Evolutionary conservation across 2,113 vertebrate genomes (phyloP), one percentile per base, ranked within the genome.

Genomic region (Notiomystis cincta): DNA sequence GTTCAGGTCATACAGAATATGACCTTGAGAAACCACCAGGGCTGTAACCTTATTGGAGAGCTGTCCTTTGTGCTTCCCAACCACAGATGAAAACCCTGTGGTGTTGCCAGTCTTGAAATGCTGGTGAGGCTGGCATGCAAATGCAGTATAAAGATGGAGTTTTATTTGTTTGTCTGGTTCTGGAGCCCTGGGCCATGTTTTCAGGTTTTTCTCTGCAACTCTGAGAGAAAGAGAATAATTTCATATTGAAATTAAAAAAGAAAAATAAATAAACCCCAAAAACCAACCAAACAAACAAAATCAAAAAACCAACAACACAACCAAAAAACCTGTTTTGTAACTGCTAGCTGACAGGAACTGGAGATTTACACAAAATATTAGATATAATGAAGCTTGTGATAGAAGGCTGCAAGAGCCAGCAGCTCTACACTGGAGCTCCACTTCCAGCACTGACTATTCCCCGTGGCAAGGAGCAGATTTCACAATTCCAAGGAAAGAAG

Each of bases 141-240:
- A 89, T 85, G 47, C 30, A 82, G 30, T 33, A 75, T 42, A 94
- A 84, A 73, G 66, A 67, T 9, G 30, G 67, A 66, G 24, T 60
- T 93, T 64, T 83, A 31, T 93, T 89, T 95, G 38, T 78, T 93
- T 92, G 79, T 88, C 85, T 86, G 57, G 33, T 87, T 87, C 71
- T 93, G 71, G 44, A 83, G 64, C 71, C 56, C n/a, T 70, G 30
- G 64, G 60, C 17, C 70, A 66, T 38, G 4, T 96, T 96, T 94
- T 91, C 67, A 87, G 38, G 61, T 70, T 83, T 93, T 93, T 94
- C 33, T 90, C 33, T 79, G 65, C 6, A 65, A 50, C 16, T 57
- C 33, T 16, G 40, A 87, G 44, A 91, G 44, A 14, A 75, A 78
- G 28, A 77, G 7, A 86, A 80, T 73, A 50, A 82, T 82, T 95